Percentiles rank a stretch among this genome's conserved stretches.
These are phyloP conservation scores for Triops longicaudatus DNA, from an alignment of 1,140 invertebrate genomes.

Conservation along the genomic window DNA sequence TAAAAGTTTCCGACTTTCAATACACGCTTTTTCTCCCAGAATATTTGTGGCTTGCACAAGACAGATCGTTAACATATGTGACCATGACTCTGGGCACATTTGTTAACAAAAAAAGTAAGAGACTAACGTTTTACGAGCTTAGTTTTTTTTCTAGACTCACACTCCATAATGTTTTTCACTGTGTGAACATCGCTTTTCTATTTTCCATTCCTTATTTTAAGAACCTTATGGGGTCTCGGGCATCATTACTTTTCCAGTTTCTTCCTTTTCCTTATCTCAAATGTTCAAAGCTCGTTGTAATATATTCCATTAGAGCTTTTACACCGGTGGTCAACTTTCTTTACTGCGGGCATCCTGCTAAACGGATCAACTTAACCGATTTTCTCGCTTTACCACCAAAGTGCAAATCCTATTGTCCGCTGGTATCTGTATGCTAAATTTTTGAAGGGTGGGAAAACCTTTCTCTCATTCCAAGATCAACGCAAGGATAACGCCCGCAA, in stretches of 20 bases:
- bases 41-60: not conserved
- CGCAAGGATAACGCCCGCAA: not conserved
- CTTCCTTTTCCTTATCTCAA: not conserved
- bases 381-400: not conserved
- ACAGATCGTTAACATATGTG: constrained; percentile 7
- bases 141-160: not conserved
- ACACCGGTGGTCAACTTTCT: not conserved
- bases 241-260: not conserved
- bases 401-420: not conserved
- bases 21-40: not conserved
- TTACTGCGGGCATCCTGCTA: not conserved
- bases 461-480: not conserved
- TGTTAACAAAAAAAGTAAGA: not conserved
- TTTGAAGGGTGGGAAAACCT: not conserved
- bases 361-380: not conserved
- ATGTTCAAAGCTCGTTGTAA: not conserved
- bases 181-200: not conserved
- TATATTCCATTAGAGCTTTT: constrained; percentile 1
- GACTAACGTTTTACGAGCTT: not conserved
- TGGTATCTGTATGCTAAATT: not conserved
- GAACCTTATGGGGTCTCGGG: not conserved
- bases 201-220: not conserved
- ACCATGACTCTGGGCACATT: not conserved
- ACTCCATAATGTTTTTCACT: not conserved
- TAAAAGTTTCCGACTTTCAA: not conserved